phyloP scores from a whole-genome alignment of 2,113 vertebrate species.

The Ptyas mucosa region DNA sequence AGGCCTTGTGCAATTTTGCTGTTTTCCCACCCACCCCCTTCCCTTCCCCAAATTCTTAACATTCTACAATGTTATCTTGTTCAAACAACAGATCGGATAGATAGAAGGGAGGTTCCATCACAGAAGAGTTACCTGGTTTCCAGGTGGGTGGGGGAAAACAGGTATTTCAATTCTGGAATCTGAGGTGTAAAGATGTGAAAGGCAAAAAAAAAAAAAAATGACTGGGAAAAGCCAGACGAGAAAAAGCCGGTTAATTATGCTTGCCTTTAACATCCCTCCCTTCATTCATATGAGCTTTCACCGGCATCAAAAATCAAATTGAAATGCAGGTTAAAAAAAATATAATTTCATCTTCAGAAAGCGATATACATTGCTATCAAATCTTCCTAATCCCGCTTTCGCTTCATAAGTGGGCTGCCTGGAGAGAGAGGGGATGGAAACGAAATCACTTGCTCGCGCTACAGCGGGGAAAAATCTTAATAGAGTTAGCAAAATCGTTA shows the following conservation, averaged over 20 bases:
- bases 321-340: slow-evolving; percentile 46
- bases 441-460: slow-evolving; percentile 30
- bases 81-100: not conserved
- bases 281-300: not conserved
- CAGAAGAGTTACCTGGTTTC: not conserved
- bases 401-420: slow-evolving; percentile 38
- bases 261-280: not conserved
- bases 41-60: not conserved
- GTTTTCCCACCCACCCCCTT: not conserved
- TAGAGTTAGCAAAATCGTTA: slow-evolving; percentile 59
- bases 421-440: slow-evolving; percentile 34
- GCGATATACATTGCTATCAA: slow-evolving; percentile 52
- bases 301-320: slow-evolving; percentile 43
- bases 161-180: not conserved
- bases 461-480: slow-evolving; percentile 37
- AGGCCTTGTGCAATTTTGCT: slow-evolving; percentile 2
- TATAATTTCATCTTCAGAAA: slow-evolving; percentile 53
- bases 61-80: slow-evolving; percentile 5
- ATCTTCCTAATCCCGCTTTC: slow-evolving; percentile 56
- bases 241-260: slow-evolving; percentile 30
- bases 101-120: slow-evolving; percentile 10
- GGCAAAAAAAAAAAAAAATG: slow-evolving; percentile 11
- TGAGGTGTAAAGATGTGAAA: not conserved
- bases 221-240: slow-evolving; percentile 14
- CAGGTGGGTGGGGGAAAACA: accelerated